Evolutionary conservation across 2,797 vertebrate genomes (phyloP), one percentile per base, ranked within the genome.

Genomic region (Squalus acanthias): DNA sequence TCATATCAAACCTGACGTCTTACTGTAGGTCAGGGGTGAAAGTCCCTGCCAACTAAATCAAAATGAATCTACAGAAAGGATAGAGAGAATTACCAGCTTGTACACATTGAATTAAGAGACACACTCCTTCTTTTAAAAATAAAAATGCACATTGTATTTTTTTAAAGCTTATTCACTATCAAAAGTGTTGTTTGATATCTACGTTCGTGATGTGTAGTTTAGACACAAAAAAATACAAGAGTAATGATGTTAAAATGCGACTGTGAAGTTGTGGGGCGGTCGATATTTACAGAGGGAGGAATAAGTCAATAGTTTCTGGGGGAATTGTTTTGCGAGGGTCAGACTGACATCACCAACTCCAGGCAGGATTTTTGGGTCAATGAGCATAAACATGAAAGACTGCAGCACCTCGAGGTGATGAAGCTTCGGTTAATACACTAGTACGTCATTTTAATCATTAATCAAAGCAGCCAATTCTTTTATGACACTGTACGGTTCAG

Each of bases 151-250:
- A n/a, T 93, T 46, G 9, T 93, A 8, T 39, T 82, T 33, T 53
- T 76, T 60, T 46, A 74, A 95, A 95, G 70, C 69, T 53, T 95
- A 76, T 76, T 93, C 91, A 93, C 94, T 33, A 95, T 74, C 53
- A 74, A 74, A 72, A 74, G 70, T 95, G 70, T 92, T n/a, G 82
- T 69, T 93, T 93, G 72, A 53, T 95, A n/a, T 76, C 94, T 95
- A 95, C 50, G 46, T 17, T 60, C 50, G 46, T 72, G 50, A 76
- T n/a, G 26, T 20, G 70, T 76, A 53, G 94, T 53, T 72, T 95
- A 15, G 22, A 93, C 91, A 93, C n/a, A 69, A 13, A 93, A 93
- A 93, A 93, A 74, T 29, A n/a, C 76, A 39, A 57, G 89, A 67
- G 63, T 85, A 50, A 85, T 85, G 82, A 85, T 85, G 46, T 82